Evolutionary conservation across 1,140 invertebrate genomes (phyloP).

Genomic region (Ceratina australensis): DNA sequence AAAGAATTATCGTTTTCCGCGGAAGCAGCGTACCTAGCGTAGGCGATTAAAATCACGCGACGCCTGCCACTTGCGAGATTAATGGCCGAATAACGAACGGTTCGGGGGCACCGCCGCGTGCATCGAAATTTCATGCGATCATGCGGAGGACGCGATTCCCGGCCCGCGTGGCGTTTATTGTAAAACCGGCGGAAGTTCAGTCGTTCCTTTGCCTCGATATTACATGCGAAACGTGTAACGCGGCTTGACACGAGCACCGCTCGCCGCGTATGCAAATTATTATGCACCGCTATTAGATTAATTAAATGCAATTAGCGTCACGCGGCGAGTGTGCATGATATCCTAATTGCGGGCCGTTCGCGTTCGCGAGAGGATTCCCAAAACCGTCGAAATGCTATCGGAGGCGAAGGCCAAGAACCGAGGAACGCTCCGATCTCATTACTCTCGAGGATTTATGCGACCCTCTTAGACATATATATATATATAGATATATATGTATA

Average conservation of each 20-base stretch:
- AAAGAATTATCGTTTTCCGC: constrained; percentile 13
- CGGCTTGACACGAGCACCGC: constrained; percentile 23
- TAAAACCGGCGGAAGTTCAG: constrained; percentile 13
- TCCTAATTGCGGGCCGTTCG: constrained; percentile 31
- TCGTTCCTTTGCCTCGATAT: constrained; percentile 41
- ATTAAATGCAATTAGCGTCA: constrained; percentile 59
- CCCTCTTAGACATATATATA: neutral
- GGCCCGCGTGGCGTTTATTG: neutral
- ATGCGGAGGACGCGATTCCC: constrained; percentile 4
- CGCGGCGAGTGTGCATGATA: constrained; percentile 44
- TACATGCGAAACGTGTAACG: constrained; percentile 25
- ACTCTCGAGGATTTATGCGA: neutral
- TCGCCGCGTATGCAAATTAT: constrained; percentile 58
- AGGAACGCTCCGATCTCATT: neutral
- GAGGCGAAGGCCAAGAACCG: neutral
- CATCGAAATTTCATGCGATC: constrained; percentile 39
- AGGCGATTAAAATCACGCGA: constrained; percentile 28
- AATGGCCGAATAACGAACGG: constrained; percentile 29
- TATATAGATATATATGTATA: no score
- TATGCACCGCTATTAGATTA: constrained; percentile 59
- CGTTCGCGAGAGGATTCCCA: constrained; percentile 11
- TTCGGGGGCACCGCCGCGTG: neutral
- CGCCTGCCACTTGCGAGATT: constrained; percentile 30
- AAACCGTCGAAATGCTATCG: neutral
- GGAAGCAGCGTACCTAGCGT: neutral